Evolutionary conservation across 1,140 invertebrate species (phyloP), one percentile per base, ranked within the genome.

Genomic region (Drosophila orena): DNA sequence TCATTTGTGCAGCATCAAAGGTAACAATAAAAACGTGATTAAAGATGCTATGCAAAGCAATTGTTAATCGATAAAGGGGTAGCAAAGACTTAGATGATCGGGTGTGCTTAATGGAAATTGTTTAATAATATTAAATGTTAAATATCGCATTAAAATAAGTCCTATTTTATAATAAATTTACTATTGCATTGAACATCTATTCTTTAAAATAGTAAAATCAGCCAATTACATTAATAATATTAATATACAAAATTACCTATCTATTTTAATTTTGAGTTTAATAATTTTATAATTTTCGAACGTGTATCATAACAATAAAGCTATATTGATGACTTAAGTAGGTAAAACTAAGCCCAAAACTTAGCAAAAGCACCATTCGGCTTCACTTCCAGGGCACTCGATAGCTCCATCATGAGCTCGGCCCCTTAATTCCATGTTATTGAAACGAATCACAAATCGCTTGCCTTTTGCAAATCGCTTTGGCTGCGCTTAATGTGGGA

Each of bases 21-120:
- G 54, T 70, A 83, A 89, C 79, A 89, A 89, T 89, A 78, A 84
- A 89, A 89, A 89, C 85, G 85, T 89, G 84, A 89, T 89, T 84
- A 84, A 89, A 89, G 84, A 90, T 89, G 84, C 85, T 69, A 88
- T 89, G 79, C 83, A 79, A 77, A 77, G 53, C 54, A 89, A 79
- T 81, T 75, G 56, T 40, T 46, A 15, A 38, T 49, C 38, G 15
- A 49, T 42, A 42, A 38, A 24, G 40, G 37, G 72, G 60, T 64
- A 60, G 17, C 60, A 47, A 12, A 14, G 57, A 50, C 14, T 42
- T 1, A 24, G 34, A 14, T 40, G 40, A 8, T 37, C 10, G 14
- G 12, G 14, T n/a, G 12, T 1, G 14, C 2, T 22, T 5, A 5
- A 1, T 22, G 5, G 43, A 14, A 30, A 24, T 15, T 27, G n/a